These are phyloP conservation scores for Cettia cetti DNA, from an alignment of 2,113 vertebrate genomes.

Conservation along the genomic window DNA sequence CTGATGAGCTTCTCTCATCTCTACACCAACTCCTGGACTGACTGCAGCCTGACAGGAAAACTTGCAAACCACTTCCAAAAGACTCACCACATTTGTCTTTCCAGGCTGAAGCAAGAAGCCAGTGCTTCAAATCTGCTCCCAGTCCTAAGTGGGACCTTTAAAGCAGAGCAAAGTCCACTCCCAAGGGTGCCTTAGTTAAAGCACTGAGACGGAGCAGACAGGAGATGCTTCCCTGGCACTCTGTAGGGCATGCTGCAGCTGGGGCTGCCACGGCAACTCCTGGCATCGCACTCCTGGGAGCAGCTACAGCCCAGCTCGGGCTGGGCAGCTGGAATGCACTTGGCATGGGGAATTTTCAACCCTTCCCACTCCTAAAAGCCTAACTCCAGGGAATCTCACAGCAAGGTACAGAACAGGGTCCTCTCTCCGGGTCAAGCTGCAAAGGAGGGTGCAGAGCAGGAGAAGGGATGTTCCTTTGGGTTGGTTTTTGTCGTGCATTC, in stretches of 20 bases:
- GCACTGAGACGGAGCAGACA: background rate
- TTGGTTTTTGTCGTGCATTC: slow-evolving; percentile 45
- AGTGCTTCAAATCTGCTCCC: background rate
- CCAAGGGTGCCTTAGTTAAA: background rate
- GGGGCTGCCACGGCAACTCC: background rate
- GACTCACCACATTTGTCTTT: background rate
- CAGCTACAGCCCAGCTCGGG: background rate
- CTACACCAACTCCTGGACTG: background rate
- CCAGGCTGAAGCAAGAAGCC: background rate
- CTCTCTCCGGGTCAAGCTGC: background rate
- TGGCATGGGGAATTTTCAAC: background rate
- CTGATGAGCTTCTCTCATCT: background rate
- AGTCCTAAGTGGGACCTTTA: background rate
- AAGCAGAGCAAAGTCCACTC: background rate
- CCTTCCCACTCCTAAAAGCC: background rate
- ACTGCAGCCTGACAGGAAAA: background rate
- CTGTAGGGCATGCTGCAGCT: background rate
- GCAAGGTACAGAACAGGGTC: background rate
- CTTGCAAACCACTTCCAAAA: background rate
- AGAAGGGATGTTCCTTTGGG: slow-evolving; percentile 22
- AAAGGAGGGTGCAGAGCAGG: background rate
- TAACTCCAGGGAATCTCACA: background rate
- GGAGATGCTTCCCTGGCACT: background rate
- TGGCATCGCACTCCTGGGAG: fast-evolving
- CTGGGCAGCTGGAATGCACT: background rate